Base-by-base conservation (phyloP, 2,113 vertebrate genomes). In the Potamarius usumacintae region DNA sequence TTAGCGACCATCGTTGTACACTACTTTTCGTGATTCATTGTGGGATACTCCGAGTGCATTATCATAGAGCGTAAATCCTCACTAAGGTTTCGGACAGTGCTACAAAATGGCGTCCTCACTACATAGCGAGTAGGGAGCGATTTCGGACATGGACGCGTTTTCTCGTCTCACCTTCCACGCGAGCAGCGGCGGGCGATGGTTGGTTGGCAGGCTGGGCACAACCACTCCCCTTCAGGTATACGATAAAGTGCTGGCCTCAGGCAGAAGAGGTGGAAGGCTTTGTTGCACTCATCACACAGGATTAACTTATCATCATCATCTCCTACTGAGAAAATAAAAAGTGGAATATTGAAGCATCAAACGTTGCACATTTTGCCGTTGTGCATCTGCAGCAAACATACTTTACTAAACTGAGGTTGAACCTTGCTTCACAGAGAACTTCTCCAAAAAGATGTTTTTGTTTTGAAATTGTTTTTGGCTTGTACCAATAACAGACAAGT, bases 201-300 rank as follows among this genome's bases (percentile, higher is more conserved):
- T 34, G 98, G 98, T 91, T 99, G 98, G 91, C 98, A 99, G 0
- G 98, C 98, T 1, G 97, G 97, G 86, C 98, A 99, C 86, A 96
- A 94, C 98, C 98, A 99, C 83, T 99, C 98, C 0, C 97, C 97
- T 0, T 94, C 96, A 0, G 98, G 98, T 84, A 99, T 97, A 91
- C 96, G 96, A 81, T 99, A 96, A 30, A 99, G 95, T 0, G 96
- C 98, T 0, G 98, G 98, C 10, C 98, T 93, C 94, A 99, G 95
- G 90, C 98, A 99, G 88, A 99, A 97, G 88, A 99, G 94, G 92
- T 99, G 98, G 96, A 99, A 99, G 85, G 97, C 98, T 94, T 99
- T 99, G 93, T 99, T 99, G 92, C 98, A 99, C 92, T 97, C 97
- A 0, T 99, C 98, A 90, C 98, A 99, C 65, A 99, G 94, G 93